A percentile compares a stretch with the other conserved stretches of the same genome.
phyloP scores from a whole-genome alignment of 2,113 vertebrate species.

The Catharus bicknelli region DNA sequence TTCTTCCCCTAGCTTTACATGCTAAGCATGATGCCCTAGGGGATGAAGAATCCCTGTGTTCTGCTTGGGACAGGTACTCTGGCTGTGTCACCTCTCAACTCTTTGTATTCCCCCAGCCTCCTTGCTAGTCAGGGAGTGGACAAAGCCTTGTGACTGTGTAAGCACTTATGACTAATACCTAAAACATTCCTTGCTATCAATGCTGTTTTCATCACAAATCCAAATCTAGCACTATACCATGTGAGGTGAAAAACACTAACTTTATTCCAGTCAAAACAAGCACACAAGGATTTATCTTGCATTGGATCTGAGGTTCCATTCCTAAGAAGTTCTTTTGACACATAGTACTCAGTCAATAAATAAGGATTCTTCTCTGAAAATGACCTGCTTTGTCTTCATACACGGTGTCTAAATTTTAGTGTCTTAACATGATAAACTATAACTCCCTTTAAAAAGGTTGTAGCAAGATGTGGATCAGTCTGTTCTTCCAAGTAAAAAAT shows the following conservation, averaged over 20 bases:
- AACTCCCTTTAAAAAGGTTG: neutral
- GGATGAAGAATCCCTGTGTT: neutral
- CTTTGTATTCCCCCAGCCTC: neutral
- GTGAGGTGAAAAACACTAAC: neutral
- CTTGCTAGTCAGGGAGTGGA: neutral
- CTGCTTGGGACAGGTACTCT: neutral
- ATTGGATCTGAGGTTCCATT: neutral
- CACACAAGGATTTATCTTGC: neutral
- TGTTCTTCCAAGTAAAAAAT: neutral
- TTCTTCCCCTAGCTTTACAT: neutral
- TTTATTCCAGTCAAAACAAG: neutral
- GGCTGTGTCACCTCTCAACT: neutral
- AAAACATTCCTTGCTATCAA: neutral
- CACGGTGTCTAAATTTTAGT: neutral
- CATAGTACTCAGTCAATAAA: neutral
- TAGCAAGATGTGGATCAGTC: neutral
- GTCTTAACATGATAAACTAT: neutral
- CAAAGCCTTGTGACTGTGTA: neutral
- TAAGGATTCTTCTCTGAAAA: neutral
- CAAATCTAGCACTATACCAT: neutral
- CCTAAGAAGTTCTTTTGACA: neutral
- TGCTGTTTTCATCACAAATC: neutral
- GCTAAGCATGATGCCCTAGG: neutral
- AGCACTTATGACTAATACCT: neutral
- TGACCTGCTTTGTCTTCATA: neutral